Evolutionary conservation across 2,113 vertebrate genomes (phyloP), one percentile per base, ranked within the genome.

Genomic region (Labeo catla): DNA sequence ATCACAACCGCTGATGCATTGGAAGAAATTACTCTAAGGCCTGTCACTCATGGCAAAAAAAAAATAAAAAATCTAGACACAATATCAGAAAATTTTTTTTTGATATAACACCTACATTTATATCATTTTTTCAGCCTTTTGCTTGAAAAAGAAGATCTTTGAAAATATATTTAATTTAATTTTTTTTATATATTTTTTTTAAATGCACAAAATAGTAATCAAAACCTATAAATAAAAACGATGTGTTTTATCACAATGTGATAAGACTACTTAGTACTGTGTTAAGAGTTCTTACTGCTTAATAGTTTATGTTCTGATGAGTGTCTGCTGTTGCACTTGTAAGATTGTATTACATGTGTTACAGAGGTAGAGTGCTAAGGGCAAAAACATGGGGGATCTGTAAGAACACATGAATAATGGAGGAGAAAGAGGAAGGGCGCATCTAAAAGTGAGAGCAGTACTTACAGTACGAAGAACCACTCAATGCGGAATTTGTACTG

Each of bases 321-420:
- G 45, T 50, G 16, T 61, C 43, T 83, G 63, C 28, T 83, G 28
- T 83, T 34, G 54, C 36, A n/a, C 9, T 83, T 88, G 80, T 73
- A 70, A 84, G 52, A 45, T 83, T 74, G 70, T 85, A 76, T 89
- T 87, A 76, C 63, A 84, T 85, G 21, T 88, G 59, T 83, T 89
- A 86, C 68, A 72, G 81, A 50, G 63, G 81, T 39, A 76, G 65
- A 65, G 85, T 87, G 80, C 83, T 84, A 68, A 81, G 28, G 59
- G 72, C 78, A 66, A 77, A 89, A 86, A 90, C 74, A 81, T 34
- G 49, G 28, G 23, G 72, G 52, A 19, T 74, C 78, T 83, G 87
- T 74, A 78, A 83, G 85, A 85, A 77, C 86, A 88, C 85, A 91
- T 94, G 88, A 93, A 91, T 93, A 91, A 92, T 90, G 88, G 57